A percentile compares a stretch with the other conserved stretches of the same genome.
These are phyloP conservation scores for Hyperoplus immaculatus DNA, from an alignment of 2,797 vertebrate genomes.

Conservation along the genomic window DNA sequence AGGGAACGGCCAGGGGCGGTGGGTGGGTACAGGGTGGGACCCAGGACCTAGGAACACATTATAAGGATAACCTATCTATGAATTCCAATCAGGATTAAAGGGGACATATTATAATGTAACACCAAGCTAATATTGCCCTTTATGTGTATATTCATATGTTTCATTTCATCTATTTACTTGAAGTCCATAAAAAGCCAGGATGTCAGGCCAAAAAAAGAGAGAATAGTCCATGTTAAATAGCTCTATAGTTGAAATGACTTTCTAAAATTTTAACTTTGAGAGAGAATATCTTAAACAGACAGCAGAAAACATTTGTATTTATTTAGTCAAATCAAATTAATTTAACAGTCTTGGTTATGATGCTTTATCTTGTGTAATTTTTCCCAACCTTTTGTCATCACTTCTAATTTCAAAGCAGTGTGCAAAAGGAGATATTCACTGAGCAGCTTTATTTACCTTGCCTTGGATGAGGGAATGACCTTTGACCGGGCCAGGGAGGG, in stretches of 20 bases:
- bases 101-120: neutral
- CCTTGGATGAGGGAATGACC: conserved; percentile 50
- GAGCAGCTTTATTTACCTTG: conserved; percentile 60
- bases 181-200: too few relatives aligned
- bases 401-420: neutral
- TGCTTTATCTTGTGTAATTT: neutral
- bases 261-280: too few relatives aligned
- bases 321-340: neutral
- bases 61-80: neutral
- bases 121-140: neutral
- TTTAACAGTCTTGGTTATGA: conserved; percentile 1
- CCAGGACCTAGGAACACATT: conserved; percentile 55
- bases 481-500: conserved; percentile 68
- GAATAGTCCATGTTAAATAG: too few relatives aligned
- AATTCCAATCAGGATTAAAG: neutral
- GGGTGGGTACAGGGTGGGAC: conserved; percentile 60
- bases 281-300: too few relatives aligned
- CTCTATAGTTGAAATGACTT: too few relatives aligned
- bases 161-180: too few relatives aligned
- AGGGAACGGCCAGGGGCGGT: conserved; percentile 67
- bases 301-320: too few relatives aligned
- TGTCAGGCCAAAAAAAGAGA: too few relatives aligned
- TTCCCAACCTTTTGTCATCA: conserved; percentile 1
- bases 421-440: conserved; percentile 10
- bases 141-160: neutral